A percentile compares a stretch with the other conserved stretches of the same genome.
Evolutionary conservation across 2,888 invertebrate genomes (phyloP).

Genomic region (Sphaeridia pumilis): DNA sequence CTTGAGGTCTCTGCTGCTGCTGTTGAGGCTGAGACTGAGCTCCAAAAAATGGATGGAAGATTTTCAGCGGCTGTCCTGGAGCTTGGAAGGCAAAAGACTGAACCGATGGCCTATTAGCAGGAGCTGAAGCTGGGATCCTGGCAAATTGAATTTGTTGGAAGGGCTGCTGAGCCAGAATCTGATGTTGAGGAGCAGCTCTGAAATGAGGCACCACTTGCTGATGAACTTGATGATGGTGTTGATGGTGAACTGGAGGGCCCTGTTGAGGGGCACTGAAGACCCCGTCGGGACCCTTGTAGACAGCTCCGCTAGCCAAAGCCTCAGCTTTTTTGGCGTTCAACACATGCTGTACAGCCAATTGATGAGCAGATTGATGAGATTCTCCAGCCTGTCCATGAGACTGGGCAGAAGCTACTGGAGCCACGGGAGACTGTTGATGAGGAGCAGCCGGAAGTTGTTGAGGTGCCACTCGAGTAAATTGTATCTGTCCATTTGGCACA

Average conservation of each 20-base stretch:
- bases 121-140: too few species aligned
- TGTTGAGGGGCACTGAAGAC: too few species aligned
- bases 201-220: neutral
- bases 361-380: neutral
- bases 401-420: neutral
- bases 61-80: too few species aligned
- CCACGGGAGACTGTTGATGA: neutral
- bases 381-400: neutral
- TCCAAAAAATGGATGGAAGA: neutral
- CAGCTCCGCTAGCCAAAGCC: too few species aligned
- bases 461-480: constrained; percentile 2
- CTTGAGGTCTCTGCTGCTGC: neutral
- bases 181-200: too few species aligned
- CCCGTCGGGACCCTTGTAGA: too few species aligned
- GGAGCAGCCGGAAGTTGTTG: neutral
- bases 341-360: constrained; percentile 1
- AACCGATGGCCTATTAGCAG: too few species aligned
- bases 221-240: neutral
- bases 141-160: too few species aligned
- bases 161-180: too few species aligned
- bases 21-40: neutral
- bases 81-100: too few species aligned
- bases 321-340: neutral
- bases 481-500: neutral
- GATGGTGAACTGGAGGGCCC: too few species aligned